phyloP scores from a whole-genome alignment of 2,113 vertebrate genomes.

The Crypturellus undulatus region DNA sequence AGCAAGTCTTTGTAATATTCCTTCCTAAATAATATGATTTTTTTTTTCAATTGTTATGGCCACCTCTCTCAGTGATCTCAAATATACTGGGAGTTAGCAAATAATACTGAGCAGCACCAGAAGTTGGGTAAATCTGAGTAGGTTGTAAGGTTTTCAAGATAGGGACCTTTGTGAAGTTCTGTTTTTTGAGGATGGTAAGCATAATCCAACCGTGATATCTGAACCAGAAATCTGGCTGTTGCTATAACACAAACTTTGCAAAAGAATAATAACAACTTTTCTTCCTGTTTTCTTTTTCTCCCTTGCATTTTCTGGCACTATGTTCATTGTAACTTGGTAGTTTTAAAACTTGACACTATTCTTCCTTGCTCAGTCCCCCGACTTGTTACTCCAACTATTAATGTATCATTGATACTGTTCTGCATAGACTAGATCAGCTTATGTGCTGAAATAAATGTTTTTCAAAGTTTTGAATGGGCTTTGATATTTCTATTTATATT shows the following conservation, averaged over 20 bases:
- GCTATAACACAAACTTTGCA: not conserved
- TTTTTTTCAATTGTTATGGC: not conserved
- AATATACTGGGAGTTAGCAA: not conserved
- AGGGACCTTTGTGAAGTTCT: not conserved
- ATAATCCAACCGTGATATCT: not conserved
- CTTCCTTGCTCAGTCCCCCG: not conserved
- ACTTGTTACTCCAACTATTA: not conserved
- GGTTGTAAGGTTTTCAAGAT: not conserved
- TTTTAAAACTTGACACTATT: not conserved
- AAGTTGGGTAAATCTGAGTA: not conserved
- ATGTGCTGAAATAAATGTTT: not conserved
- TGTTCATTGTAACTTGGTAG: not conserved
- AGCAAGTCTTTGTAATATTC: not conserved
- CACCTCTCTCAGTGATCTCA: not conserved
- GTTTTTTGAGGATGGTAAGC: not conserved
- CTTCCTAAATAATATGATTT: rapidly evolving
- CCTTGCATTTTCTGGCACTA: not conserved
- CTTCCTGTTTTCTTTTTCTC: too few species aligned
- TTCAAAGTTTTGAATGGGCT: not conserved
- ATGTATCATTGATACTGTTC: not conserved
- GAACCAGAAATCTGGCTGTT: not conserved
- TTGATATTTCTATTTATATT: not conserved
- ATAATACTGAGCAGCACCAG: not conserved
- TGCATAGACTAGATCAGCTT: not conserved
- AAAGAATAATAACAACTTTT: not conserved